Evolutionary conservation across 2,113 vertebrate genomes (phyloP).

Genomic region (Bos javanicus): DNA sequence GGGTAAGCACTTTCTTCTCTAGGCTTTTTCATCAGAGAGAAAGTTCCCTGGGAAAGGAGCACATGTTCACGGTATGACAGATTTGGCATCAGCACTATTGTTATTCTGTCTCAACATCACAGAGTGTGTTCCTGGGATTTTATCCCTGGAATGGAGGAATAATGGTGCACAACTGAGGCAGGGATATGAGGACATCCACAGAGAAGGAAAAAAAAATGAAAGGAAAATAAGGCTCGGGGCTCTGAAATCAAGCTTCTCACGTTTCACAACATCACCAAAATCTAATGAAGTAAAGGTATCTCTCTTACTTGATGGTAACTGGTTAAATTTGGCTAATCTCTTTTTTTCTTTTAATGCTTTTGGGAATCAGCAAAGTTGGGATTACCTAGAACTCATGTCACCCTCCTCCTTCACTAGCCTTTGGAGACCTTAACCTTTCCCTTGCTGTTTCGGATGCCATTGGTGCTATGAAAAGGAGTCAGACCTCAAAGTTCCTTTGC

Average conservation of each 20-base stretch:
- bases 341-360: neutral
- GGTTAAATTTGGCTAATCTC: neutral
- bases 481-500: neutral
- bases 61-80: neutral
- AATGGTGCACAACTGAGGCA: neutral
- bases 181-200: neutral
- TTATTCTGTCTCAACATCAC: neutral
- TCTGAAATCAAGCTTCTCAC: neutral
- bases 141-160: neutral
- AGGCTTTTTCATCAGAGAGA: neutral
- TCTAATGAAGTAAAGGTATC: neutral
- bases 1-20: neutral
- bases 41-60: neutral
- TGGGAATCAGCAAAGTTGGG: neutral
- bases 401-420: neutral
- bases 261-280: neutral
- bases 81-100: neutral
- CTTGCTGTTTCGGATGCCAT: fast-evolving
- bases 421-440: neutral
- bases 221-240: neutral
- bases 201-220: neutral
- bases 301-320: neutral
- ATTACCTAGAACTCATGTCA: neutral
- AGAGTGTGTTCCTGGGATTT: neutral
- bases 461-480: neutral